These are phyloP conservation scores for Leptodirus hochenwartii DNA, from an alignment of 2,888 invertebrate genomes.

Conservation along the genomic window DNA sequence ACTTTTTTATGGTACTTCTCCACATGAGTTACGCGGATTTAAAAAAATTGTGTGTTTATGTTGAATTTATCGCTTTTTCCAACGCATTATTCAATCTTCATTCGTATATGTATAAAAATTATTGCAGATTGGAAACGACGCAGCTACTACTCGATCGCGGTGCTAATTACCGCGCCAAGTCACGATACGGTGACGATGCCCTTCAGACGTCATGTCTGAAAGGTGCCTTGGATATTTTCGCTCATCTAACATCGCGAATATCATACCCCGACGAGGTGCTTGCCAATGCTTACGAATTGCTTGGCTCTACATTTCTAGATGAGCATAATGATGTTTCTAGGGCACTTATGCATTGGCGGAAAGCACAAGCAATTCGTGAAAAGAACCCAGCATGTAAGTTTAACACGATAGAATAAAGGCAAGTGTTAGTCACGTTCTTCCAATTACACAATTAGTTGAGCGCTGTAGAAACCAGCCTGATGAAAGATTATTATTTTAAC, in stretches of 20 bases:
- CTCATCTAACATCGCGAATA: slow-evolving; percentile 44
- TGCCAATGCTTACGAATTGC: slow-evolving; percentile 75
- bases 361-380: slow-evolving; percentile 49
- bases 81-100: no score
- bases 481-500: no score
- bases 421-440: no score
- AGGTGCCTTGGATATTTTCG: slow-evolving; percentile 53
- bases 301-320: slow-evolving; percentile 76
- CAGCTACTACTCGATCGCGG: slow-evolving; percentile 60
- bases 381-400: slow-evolving; percentile 13
- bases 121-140: slow-evolving; percentile 56
- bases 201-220: slow-evolving; percentile 72
- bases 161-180: slow-evolving; percentile 57
- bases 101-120: no score
- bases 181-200: slow-evolving; percentile 76
- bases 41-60: no score
- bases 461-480: no score
- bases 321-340: slow-evolving; percentile 61
- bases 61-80: no score
- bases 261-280: slow-evolving; percentile 45
- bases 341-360: slow-evolving; percentile 61
- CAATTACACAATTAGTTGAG: no score
- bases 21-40: no score
- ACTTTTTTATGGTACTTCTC: no score
- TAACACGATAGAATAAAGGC: no score